These are phyloP conservation scores for Balaenoptera acutorostrata DNA, from an alignment of 2,113 vertebrate species.

Conservation along the genomic window DNA sequence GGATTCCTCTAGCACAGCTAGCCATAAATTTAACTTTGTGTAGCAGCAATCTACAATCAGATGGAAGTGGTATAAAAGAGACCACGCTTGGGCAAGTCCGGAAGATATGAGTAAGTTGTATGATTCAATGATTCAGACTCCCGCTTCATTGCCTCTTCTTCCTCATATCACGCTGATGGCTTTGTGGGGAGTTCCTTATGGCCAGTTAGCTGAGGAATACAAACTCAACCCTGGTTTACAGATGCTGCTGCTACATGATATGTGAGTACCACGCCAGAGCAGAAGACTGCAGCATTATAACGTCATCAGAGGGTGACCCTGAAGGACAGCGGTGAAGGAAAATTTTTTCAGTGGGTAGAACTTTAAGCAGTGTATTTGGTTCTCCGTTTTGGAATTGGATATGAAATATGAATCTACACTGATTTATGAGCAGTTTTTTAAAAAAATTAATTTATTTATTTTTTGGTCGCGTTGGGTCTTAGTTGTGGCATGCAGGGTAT, in stretches of 20 bases:
- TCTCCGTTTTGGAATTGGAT: background rate
- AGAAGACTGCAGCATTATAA: background rate
- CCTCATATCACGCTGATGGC: background rate
- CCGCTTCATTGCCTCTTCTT: background rate
- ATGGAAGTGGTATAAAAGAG: background rate
- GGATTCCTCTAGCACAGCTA: background rate
- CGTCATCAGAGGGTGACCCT: background rate
- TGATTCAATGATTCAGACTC: background rate
- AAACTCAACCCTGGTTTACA: background rate
- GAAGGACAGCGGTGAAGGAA: background rate
- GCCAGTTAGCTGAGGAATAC: background rate
- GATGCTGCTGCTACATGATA: background rate
- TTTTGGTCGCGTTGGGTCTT: too few species aligned
- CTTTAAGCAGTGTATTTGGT: background rate
- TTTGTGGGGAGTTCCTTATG: background rate
- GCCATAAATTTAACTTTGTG: background rate
- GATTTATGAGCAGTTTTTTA: background rate
- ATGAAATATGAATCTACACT: background rate
- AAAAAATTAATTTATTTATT: too few species aligned
- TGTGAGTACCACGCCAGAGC: background rate
- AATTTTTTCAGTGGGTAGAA: background rate
- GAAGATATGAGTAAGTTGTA: background rate
- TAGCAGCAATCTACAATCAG: background rate
- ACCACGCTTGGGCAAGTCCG: background rate
- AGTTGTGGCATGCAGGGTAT: fast-evolving